A percentile compares a stretch with the other conserved stretches of the same genome.
Evolutionary conservation across 2,113 vertebrate genomes (phyloP).

Genomic region (Irena cyanogastra): DNA sequence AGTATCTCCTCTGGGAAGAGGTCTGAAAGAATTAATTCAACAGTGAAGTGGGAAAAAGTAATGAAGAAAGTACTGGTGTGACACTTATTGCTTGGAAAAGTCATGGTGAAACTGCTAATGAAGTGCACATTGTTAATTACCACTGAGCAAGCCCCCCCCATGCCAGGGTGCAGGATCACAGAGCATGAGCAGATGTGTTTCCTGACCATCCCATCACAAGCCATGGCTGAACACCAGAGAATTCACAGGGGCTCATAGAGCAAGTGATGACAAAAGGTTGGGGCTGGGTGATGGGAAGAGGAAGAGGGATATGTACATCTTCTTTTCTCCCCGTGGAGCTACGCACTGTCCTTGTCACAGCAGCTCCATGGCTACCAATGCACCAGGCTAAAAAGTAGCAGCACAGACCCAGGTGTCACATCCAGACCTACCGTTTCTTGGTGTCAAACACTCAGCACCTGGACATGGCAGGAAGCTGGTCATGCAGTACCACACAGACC

Average conservation of each 20-base stretch:
- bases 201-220: not conserved
- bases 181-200: not conserved
- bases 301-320: not conserved
- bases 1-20: not conserved
- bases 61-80: not conserved
- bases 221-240: not conserved
- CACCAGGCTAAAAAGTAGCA: not conserved
- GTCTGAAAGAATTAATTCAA: not conserved
- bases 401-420: not conserved
- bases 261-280: not conserved
- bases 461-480: not conserved
- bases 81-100: not conserved
- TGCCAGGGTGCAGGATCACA: not conserved
- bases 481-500: not conserved
- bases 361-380: not conserved
- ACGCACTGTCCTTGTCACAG: not conserved
- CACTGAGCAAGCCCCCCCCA: not conserved
- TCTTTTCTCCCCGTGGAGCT: not conserved
- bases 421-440: not conserved
- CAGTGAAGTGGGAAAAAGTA: not conserved
- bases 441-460: not conserved
- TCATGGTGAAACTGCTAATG: not conserved
- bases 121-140: not conserved
- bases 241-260: not conserved
- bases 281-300: not conserved